phyloP scores from a whole-genome alignment of 2,113 vertebrate genomes.

The Polypterus bichir region DNA sequence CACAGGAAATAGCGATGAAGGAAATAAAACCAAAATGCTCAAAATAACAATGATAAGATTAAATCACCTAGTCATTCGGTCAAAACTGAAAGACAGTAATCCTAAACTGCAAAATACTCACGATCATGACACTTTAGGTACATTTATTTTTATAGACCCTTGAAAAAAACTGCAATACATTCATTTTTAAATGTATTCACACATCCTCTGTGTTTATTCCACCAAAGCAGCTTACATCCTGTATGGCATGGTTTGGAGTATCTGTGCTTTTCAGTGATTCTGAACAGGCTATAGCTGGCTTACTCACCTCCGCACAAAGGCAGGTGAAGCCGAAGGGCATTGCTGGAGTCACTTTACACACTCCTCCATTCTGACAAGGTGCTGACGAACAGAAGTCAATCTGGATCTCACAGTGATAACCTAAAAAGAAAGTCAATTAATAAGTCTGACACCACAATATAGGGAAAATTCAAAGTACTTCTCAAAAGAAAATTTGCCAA shows the following conservation, averaged over 20 bases:
- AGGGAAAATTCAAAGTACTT: too few relatives aligned
- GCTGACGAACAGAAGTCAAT: slow-evolving; percentile 34
- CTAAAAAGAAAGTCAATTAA: slow-evolving; percentile 14
- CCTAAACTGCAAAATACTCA: neutral
- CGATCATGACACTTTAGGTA: too few relatives aligned
- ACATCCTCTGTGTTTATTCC: neutral
- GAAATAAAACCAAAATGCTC: too few relatives aligned
- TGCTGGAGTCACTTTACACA: slow-evolving; percentile 21
- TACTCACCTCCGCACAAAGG: slow-evolving; percentile 33
- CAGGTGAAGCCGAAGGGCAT: slow-evolving; percentile 32
- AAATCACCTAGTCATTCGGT: too few relatives aligned
- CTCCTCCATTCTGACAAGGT: slow-evolving; percentile 38
- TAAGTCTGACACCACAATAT: too few relatives aligned
- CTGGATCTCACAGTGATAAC: slow-evolving; percentile 32
- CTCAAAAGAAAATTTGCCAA: too few relatives aligned
- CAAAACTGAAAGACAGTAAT: too few relatives aligned
- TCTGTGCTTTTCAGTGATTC: neutral
- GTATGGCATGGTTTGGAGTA: too few relatives aligned
- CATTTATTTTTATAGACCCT: neutral
- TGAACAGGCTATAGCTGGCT: too few relatives aligned
- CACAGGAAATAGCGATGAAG: too few relatives aligned
- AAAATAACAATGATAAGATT: too few relatives aligned
- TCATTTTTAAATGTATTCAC: neutral
- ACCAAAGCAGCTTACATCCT: neutral
- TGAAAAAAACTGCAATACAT: neutral